phyloP scores from a whole-genome alignment of 2,888 invertebrate genomes.

The Pseudolycoriella hygida region DNA sequence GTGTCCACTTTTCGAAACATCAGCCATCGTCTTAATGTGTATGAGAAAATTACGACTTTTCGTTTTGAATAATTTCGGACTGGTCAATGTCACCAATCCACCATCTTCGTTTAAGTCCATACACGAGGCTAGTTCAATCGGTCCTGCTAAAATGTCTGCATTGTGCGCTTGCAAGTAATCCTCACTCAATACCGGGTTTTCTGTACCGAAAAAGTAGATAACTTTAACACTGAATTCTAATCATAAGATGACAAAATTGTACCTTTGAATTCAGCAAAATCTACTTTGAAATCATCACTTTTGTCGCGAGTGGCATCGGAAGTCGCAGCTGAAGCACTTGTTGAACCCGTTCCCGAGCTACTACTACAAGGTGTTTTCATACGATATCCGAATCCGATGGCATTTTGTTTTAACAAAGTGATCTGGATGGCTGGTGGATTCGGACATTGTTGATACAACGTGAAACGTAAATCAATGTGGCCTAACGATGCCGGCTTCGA shows the following conservation, averaged over 20 bases:
- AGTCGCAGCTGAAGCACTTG: conserved; percentile 28
- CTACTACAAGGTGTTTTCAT: conserved; percentile 34
- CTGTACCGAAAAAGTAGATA: conserved; percentile 17
- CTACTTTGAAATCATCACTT: conserved; percentile 17
- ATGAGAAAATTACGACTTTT: conserved; percentile 62
- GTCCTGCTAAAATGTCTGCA: conserved; percentile 81
- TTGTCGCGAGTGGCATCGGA: conserved; percentile 29
- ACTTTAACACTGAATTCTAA: not conserved
- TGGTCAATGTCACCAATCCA: conserved; percentile 71
- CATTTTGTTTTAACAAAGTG: conserved; percentile 47
- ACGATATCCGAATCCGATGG: conserved; percentile 43
- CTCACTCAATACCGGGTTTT: conserved; percentile 60
- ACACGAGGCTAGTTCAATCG: conserved; percentile 61
- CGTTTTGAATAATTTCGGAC: conserved; percentile 64
- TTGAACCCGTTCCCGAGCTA: conserved; percentile 17
- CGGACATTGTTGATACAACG: conserved; percentile 57
- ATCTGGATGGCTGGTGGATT: conserved; percentile 66
- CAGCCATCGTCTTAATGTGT: conserved; percentile 51
- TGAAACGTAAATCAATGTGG: conserved; percentile 81
- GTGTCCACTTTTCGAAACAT: conserved; percentile 42
- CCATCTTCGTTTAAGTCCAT: conserved; percentile 72
- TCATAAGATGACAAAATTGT: conserved; percentile 11
- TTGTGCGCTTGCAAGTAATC: conserved; percentile 76
- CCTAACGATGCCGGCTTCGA: conserved; percentile 63
- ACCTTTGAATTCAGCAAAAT: conserved; percentile 13